Evolutionary conservation across 2,888 invertebrate genomes (phyloP).

Genomic region (Lapara coniferarum): DNA sequence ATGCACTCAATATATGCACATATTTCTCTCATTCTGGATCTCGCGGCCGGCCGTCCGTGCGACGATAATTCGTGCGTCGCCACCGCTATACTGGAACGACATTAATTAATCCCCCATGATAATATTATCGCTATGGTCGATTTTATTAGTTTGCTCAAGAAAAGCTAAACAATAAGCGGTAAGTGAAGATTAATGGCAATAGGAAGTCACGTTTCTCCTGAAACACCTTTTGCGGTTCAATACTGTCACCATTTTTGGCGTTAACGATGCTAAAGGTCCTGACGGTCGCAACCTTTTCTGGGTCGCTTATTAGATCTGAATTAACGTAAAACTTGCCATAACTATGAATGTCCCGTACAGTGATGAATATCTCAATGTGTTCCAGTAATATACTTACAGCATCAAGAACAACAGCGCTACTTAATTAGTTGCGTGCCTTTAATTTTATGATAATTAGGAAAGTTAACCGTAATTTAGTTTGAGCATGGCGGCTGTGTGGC

Average conservation of each 20-base stretch:
- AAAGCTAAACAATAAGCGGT: constrained; percentile 44
- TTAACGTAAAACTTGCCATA: constrained; percentile 48
- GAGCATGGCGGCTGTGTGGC: constrained; percentile 49
- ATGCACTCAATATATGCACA: constrained; percentile 64
- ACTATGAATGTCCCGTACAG: constrained; percentile 31
- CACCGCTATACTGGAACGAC: not conserved
- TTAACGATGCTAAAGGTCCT: constrained; percentile 67
- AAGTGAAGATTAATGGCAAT: constrained; percentile 59
- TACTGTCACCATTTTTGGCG: constrained; percentile 67
- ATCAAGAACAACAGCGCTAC: not conserved
- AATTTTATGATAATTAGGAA: constrained; percentile 61
- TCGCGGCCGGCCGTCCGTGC: constrained; percentile 34
- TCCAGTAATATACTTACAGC: not conserved
- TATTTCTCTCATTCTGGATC: constrained; percentile 56
- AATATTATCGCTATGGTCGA: constrained; percentile 23
- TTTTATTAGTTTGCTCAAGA: constrained; percentile 14
- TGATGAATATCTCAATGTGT: not conserved
- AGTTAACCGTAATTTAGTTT: constrained; percentile 59
- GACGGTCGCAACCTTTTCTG: constrained; percentile 53
- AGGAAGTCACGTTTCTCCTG: constrained; percentile 68
- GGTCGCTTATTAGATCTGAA: constrained; percentile 62
- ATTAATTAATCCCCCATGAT: constrained; percentile 18
- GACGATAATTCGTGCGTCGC: constrained; percentile 27
- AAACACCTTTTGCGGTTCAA: constrained; percentile 63
- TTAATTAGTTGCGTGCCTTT: constrained; percentile 32